Evolutionary conservation across 2,797 vertebrate genomes (phyloP).

Genomic region (Orientallactaga sibirica): DNA sequence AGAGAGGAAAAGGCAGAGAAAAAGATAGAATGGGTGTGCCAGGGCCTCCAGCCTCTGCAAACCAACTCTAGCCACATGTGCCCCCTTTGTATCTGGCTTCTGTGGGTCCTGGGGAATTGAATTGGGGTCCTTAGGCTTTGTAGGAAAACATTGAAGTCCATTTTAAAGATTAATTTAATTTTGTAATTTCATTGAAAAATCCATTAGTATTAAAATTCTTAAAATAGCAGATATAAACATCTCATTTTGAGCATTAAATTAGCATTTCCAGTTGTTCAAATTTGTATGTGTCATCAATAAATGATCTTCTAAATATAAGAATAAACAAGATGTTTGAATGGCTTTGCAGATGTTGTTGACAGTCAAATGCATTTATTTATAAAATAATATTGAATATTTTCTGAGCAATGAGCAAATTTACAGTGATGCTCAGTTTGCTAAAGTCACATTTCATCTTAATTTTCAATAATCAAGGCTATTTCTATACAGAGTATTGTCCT

Average conservation of each 20-base stretch:
- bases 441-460: conserved; percentile 68
- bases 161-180: conserved; percentile 20
- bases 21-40: no score
- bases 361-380: conserved; percentile 58
- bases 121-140: no score
- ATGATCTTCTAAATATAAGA: conserved; percentile 37
- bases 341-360: conserved; percentile 48
- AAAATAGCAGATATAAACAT: neutral
- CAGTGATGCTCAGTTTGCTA: conserved; percentile 61
- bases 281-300: conserved; percentile 60
- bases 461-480: conserved; percentile 53
- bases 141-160: no score
- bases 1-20: no score
- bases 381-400: conserved; percentile 71
- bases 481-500: neutral
- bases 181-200: neutral
- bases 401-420: conserved; percentile 62
- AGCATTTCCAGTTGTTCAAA: neutral
- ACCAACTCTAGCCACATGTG: no score
- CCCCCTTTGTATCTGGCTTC: no score
- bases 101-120: no score
- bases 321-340: conserved; percentile 35
- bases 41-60: no score
- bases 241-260: neutral
- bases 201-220: neutral